Base-by-base conservation (phyloP, 2,888 invertebrate genomes). In the Sepiola atlantica region DNA sequence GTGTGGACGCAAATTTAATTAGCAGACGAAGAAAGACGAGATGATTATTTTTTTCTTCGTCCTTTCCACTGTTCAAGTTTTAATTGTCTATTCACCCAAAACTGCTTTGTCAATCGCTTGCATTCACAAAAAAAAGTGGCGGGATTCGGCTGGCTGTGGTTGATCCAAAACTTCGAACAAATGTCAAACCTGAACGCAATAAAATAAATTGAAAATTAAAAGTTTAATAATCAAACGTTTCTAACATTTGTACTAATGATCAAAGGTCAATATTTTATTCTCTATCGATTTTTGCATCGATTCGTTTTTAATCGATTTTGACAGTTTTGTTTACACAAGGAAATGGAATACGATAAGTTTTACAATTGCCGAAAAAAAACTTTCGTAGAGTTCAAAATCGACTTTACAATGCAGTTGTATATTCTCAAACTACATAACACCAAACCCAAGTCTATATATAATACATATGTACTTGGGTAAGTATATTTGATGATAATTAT, bases 11-110 rank as follows among this genome's bases (percentile, higher is more conserved):
- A 77, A 77, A 77, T 77, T 77, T 77, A 77, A 77, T 77, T 77
- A 77, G 77, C 77, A 77, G n/a, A n/a, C n/a, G 77, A 77, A n/a
- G 18, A 77, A 77, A 77, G 77, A 77, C n/a, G n/a, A 77, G n/a
- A 77, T 77, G n/a, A 77, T n/a, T 32, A n/a, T 77, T n/a, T 77
- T n/a, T 32, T 77, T 77, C 77, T 77, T n/a, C n/a, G n/a, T 77
- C n/a, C 32, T 77, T 77, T 77, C 16, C n/a, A 77, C 16, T 77
- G 77, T 77, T 77, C n/a, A 32, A 3, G 10, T 77, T 77, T 77
- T 77, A 4, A n/a, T n/a, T 32, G n/a, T 77, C n/a, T n/a, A n/a
- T 77, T 77, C 77, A 32, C 16, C 32, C n/a, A 77, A 77, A 77
- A 77, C 16, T 77, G 77, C 77, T 77, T 77, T n/a, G 32, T n/a